Percentiles rank a stretch among this genome's conserved stretches.
Evolutionary conservation across 2,888 invertebrate species (phyloP).

Genomic region (Auanema freiburgensis): DNA sequence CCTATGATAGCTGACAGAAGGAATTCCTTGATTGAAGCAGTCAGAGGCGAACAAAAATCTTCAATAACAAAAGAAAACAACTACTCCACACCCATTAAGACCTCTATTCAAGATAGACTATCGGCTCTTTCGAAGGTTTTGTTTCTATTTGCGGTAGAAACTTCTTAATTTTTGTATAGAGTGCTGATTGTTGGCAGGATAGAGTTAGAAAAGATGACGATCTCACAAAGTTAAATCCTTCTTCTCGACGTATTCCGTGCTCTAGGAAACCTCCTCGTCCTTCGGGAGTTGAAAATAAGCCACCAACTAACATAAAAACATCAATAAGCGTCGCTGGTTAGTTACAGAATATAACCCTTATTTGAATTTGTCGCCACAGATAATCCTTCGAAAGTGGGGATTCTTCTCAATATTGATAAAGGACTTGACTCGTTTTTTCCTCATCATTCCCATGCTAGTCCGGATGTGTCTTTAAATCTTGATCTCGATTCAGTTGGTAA

Average conservation of each 20-base stretch:
- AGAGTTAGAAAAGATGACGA: slow-evolving; percentile 21
- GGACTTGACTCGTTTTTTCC: slow-evolving; percentile 21
- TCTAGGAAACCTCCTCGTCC: too few species aligned
- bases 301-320: too few species aligned
- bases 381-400: slow-evolving; percentile 16
- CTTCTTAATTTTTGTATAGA: slow-evolving; percentile 16
- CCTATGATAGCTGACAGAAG: slow-evolving; percentile 15
- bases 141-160: too few species aligned
- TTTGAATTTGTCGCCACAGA: too few species aligned
- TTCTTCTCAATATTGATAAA: slow-evolving; percentile 17
- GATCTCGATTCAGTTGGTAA: slow-evolving; percentile 16
- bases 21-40: slow-evolving; percentile 12
- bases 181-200: slow-evolving; percentile 36
- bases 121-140: slow-evolving; percentile 24
- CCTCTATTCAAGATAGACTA: slow-evolving; percentile 31
- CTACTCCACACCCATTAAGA: slow-evolving; percentile 18
- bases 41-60: slow-evolving; percentile 7
- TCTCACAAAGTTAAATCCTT: slow-evolving; percentile 8
- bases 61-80: background rate
- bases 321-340: too few species aligned
- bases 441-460: background rate
- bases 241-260: background rate
- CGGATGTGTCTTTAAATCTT: slow-evolving; percentile 6
- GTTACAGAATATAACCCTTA: too few species aligned
- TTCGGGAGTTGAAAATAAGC: too few species aligned